Evolutionary conservation across 2,113 vertebrate species (phyloP).

Genomic region (Isurus oxyrinchus): DNA sequence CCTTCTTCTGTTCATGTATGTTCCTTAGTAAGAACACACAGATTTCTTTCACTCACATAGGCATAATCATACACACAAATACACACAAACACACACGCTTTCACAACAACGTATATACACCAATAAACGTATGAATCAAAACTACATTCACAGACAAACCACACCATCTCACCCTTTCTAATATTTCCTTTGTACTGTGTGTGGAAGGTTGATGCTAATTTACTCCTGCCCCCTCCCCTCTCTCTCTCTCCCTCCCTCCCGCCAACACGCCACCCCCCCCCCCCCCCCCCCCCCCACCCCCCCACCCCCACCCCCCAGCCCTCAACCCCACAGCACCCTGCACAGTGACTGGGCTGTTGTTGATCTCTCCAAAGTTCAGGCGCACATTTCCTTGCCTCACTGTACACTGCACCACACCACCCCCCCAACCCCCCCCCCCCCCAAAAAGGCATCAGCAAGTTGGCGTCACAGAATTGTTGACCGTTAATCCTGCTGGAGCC

Average conservation of each 20-base stretch:
- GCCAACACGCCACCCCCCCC: neutral
- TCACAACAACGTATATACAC: neutral
- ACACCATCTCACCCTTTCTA: neutral
- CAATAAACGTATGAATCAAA: neutral
- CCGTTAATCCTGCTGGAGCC: neutral
- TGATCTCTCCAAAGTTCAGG: neutral
- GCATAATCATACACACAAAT: neutral
- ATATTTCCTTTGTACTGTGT: neutral
- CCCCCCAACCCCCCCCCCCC: neutral
- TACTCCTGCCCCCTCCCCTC: no score
- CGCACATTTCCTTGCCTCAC: neutral
- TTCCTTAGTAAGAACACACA: neutral
- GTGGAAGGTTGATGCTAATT: neutral
- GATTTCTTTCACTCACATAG: neutral
- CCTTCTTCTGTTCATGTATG: neutral
- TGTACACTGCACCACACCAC: neutral
- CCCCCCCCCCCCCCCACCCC: neutral
- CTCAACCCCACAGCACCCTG: neutral
- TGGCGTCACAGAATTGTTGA: neutral
- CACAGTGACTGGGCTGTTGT: neutral
- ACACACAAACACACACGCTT: neutral
- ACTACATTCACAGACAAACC: neutral
- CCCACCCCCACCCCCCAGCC: neutral
- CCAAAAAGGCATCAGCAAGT: neutral
- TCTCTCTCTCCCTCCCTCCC: neutral